Evolutionary conservation across 2,113 vertebrate species (phyloP).

Genomic region (Gobius niger): DNA sequence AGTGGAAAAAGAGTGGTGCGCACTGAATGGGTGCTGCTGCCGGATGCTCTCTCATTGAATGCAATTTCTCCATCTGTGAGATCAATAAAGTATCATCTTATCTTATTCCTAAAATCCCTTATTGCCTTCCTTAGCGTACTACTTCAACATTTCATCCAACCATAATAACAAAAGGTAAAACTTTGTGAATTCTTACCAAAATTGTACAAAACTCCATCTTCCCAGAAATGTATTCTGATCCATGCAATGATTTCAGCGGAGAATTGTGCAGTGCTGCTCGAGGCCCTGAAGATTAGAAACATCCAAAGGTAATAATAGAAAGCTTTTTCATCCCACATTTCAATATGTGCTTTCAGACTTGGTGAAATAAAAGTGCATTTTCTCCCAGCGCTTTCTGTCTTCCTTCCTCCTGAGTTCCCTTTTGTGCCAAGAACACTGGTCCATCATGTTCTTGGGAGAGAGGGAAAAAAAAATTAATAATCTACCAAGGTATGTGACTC

Average conservation of each 20-base stretch:
- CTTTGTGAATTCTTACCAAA: background rate
- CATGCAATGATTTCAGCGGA: background rate
- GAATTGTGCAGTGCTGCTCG: background rate
- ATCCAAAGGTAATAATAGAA: background rate
- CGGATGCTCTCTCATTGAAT: too few relatives aligned
- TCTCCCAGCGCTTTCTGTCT: background rate
- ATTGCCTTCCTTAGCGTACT: too few relatives aligned
- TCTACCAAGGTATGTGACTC: background rate
- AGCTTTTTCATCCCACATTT: background rate
- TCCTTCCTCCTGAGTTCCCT: background rate
- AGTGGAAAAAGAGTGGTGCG: too few relatives aligned
- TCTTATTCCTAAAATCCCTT: too few relatives aligned
- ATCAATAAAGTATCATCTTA: too few relatives aligned
- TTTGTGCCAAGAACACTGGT: conserved; percentile 1
- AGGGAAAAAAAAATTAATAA: background rate
- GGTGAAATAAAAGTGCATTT: background rate
- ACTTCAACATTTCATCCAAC: too few relatives aligned
- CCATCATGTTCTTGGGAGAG: background rate
- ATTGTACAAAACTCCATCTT: background rate
- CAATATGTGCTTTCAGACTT: background rate
- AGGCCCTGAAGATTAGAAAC: background rate
- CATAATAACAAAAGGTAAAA: too few relatives aligned
- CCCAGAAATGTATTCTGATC: background rate
- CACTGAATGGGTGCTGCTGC: too few relatives aligned
- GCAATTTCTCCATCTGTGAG: too few relatives aligned